Conservation (phyloP, 2,888 invertebrate genomes). For the Acronicta alni region DNA sequence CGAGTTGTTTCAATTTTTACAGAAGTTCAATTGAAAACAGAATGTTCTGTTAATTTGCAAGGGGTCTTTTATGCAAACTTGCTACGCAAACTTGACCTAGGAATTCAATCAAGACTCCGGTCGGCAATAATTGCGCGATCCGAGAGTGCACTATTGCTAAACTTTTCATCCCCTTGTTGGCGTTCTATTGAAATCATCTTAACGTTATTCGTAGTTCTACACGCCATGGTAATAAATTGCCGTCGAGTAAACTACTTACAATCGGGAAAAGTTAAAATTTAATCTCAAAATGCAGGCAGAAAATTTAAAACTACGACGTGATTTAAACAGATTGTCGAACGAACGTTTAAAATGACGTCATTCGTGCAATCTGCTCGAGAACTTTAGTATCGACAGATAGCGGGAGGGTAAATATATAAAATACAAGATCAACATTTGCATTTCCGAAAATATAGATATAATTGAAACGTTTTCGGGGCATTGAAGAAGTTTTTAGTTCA, state of each 20-base stretch:
- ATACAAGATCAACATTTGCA: constrained; percentile 61
- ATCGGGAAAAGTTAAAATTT: constrained; percentile 80
- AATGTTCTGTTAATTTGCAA: constrained; percentile 77
- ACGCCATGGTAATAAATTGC: constrained; percentile 80
- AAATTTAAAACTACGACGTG: constrained; percentile 75
- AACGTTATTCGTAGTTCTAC: constrained; percentile 78
- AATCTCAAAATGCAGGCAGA: constrained; percentile 80
- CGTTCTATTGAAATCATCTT: constrained; percentile 86
- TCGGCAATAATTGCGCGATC: constrained; percentile 84
- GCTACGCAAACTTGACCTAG: constrained; percentile 82
- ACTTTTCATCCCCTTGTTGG: constrained; percentile 82
- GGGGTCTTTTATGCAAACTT: constrained; percentile 83
- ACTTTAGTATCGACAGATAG: constrained; percentile 57
- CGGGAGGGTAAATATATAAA: constrained; percentile 55
- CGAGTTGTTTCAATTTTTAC: constrained; percentile 50
- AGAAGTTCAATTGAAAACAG: constrained; percentile 63
- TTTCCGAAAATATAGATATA: constrained; percentile 78
- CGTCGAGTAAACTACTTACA: constrained; percentile 77
- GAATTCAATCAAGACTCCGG: constrained; percentile 85
- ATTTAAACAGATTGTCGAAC: constrained; percentile 64
- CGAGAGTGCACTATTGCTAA: constrained; percentile 81
- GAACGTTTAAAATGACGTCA: constrained; percentile 59
- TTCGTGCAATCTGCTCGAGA: constrained; percentile 61
- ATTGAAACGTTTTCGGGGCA: constrained; percentile 86
- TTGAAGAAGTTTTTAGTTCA: constrained; percentile 89